Base-by-base conservation (phyloP, 2,888 invertebrate species). In the Argyresthia albistria region DNA sequence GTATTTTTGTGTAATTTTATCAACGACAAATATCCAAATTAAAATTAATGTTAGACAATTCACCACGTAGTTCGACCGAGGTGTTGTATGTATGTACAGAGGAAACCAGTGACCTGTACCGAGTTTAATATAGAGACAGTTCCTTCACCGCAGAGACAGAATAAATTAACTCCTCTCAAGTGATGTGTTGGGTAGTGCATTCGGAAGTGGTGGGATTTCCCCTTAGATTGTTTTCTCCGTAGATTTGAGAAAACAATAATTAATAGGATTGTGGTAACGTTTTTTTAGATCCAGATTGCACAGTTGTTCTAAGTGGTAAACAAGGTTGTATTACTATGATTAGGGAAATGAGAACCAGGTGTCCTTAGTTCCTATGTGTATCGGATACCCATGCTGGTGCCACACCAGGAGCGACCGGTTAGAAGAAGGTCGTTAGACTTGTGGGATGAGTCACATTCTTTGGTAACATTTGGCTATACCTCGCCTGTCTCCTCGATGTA, bases 401-500 rank as follows among this genome's bases (percentile, higher is more conserved):
- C 80, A 69, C 75, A 76, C 84, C 84, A 76, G 76, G 78, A 81
- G 76, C 80, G 80, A 75, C 78, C 80, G 79, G 87, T 87, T 87
- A 87, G 86, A 84, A 69, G 82, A 80, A 82, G 80, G 76, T 81
- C 84, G 83, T 88, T 88, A 87, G 80, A 79, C 76, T 82, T 75
- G 83, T 81, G 79, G 79, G 77, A 75, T 75, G 77, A 81, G 80
- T 83, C 84, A 78, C 80, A 73, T 61, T 74, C 64, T 60, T 64
- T 70, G 77, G 75, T 73, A 80, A 78, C 65, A 76, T 80, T 82
- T 80, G 79, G 80, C 88, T 82, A 73, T 88, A 97, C 97, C 95
- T 97, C 96, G 88, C 95, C 92, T 77, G 96, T 95, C 72, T 96
- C 95, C 91, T 96, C 95, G 88, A 93, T 91, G 91, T 93, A 95